Percentiles rank a stretch among this genome's conserved stretches.
Evolutionary conservation across 53 echinoderm and acorn worm species (phyloP).

Genomic region (Astropecten irregularis): DNA sequence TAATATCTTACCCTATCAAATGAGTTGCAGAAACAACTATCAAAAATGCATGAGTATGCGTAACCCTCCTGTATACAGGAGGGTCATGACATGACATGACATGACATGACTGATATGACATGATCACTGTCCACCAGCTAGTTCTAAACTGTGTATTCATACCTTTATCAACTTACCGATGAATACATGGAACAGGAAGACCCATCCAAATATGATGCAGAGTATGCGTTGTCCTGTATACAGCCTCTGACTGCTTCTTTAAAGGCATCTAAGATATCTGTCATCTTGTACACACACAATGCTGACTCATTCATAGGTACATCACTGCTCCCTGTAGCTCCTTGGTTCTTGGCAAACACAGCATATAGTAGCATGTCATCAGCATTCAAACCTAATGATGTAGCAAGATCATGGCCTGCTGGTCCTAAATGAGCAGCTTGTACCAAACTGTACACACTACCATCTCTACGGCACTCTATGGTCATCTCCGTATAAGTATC

Average conservation of each 20-base stretch:
- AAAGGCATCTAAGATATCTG: slow-evolving; percentile 61
- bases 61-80: too few relatives aligned
- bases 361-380: slow-evolving; percentile 65
- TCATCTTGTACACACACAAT: slow-evolving; percentile 79
- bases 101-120: too few relatives aligned
- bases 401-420: slow-evolving; percentile 64
- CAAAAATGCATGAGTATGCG: too few relatives aligned
- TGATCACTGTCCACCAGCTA: too few relatives aligned
- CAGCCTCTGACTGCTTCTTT: slow-evolving; percentile 52
- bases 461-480: slow-evolving; percentile 57
- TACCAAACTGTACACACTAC: slow-evolving; percentile 41
- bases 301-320: slow-evolving; percentile 61
- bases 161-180: too few relatives aligned
- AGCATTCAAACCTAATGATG: slow-evolving; percentile 26
- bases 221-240: slow-evolving; percentile 20
- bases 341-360: slow-evolving; percentile 64
- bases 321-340: background rate
- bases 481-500: slow-evolving; percentile 67
- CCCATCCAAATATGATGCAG: slow-evolving; percentile 1
- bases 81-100: too few relatives aligned
- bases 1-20: too few relatives aligned
- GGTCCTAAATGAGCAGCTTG: slow-evolving; percentile 65
- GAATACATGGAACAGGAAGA: background rate
- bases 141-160: too few relatives aligned
- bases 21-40: too few relatives aligned